Evolutionary conservation across 2,113 vertebrate genomes (phyloP).

Genomic region (Toxotes chatareus): DNA sequence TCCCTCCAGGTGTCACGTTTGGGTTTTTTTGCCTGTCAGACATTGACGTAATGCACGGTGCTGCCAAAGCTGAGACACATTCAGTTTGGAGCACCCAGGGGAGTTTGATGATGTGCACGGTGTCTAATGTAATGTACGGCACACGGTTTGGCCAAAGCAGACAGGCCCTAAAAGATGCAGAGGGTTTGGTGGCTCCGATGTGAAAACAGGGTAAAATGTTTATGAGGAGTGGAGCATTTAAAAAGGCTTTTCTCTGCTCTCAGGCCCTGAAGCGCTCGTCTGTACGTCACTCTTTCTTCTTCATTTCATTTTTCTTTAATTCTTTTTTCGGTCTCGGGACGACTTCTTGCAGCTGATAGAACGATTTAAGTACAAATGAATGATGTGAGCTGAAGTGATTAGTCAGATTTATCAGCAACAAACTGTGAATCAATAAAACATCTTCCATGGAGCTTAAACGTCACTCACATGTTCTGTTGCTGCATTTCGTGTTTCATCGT

Average conservation of each 20-base stretch:
- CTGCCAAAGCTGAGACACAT: neutral
- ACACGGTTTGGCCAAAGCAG: neutral
- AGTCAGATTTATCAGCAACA: too few species aligned
- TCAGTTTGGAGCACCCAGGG: neutral
- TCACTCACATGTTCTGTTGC: too few species aligned
- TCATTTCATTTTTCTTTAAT: neutral
- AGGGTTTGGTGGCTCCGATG: neutral
- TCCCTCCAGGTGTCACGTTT: constrained; percentile 4
- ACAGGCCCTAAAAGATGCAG: neutral
- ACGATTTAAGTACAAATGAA: too few species aligned
- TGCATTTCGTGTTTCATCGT: too few species aligned
- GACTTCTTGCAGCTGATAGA: too few species aligned
- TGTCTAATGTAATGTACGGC: neutral
- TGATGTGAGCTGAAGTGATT: too few species aligned
- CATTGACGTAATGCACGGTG: neutral
- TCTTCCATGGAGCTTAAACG: too few species aligned
- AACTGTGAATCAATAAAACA: too few species aligned
- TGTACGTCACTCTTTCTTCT: neutral
- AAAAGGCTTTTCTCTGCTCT: neutral
- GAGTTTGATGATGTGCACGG: constrained; percentile 7
- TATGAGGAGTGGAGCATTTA: neutral
- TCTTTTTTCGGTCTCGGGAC: too few species aligned
- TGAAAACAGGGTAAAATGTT: neutral
- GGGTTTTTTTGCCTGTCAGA: neutral
- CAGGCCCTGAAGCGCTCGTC: neutral